Conservation (phyloP, 2,888 invertebrate species). For the Hirtodrosophila histrioides region DNA sequence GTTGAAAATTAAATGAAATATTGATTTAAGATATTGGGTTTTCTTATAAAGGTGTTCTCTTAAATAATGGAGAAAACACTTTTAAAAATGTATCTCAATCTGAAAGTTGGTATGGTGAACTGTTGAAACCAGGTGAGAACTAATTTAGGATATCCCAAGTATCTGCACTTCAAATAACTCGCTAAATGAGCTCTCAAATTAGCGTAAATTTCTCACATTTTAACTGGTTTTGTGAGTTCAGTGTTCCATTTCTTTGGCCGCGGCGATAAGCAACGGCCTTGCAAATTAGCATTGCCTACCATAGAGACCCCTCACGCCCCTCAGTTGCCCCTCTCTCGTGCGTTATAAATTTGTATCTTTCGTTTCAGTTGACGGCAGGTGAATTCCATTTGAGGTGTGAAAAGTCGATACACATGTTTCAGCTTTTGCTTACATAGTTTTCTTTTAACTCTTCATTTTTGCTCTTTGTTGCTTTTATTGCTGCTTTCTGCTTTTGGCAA, state of each 20-base stretch:
- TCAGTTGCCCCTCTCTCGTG: not conserved
- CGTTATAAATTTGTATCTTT: slow-evolving; percentile 40
- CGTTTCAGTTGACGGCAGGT: slow-evolving; percentile 38
- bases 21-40: too few relatives aligned
- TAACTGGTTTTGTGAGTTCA: slow-evolving; percentile 38
- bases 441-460: slow-evolving; percentile 15
- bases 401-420: slow-evolving; percentile 57
- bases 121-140: not conserved
- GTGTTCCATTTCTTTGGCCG: slow-evolving; percentile 34
- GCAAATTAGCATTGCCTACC: slow-evolving; percentile 65
- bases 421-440: slow-evolving; percentile 18
- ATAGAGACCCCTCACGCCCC: not conserved
- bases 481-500: slow-evolving; percentile 49
- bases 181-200: slow-evolving; percentile 5
- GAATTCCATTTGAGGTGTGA: slow-evolving; percentile 67
- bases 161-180: slow-evolving; percentile 1
- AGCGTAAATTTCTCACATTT: slow-evolving; percentile 8
- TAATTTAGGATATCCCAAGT: slow-evolving; percentile 1
- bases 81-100: not conserved
- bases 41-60: too few relatives aligned
- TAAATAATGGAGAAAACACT: too few relatives aligned
- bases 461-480: slow-evolving; percentile 21
- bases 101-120: slow-evolving; percentile 1
- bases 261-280: slow-evolving; percentile 70
- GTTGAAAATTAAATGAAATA: not conserved